Conservation (phyloP, 1,140 invertebrate species). For the Steinernema feltiae region DNA sequence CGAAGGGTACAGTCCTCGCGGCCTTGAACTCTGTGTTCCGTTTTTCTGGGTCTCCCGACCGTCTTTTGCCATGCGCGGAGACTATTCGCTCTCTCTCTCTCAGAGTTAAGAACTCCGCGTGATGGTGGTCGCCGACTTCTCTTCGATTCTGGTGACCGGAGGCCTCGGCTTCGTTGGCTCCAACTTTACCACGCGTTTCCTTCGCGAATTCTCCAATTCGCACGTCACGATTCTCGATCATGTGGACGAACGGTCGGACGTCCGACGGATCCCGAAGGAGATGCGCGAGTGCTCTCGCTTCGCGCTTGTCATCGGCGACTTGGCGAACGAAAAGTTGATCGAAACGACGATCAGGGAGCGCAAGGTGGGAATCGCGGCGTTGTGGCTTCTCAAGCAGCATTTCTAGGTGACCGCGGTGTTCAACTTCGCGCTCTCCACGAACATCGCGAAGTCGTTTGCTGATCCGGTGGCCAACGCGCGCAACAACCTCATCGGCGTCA, state of each 20-base stretch:
- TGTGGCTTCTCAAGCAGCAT: neutral
- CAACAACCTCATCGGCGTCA: slow-evolving; percentile 18
- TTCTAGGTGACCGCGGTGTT: neutral
- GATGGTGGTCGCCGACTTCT: neutral
- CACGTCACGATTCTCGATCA: slow-evolving; percentile 22
- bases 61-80: neutral
- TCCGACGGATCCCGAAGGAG: neutral
- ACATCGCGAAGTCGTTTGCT: neutral
- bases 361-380: neutral
- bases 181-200: neutral
- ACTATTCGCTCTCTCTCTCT: neutral
- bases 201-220: neutral
- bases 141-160: slow-evolving; percentile 60
- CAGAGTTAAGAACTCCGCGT: neutral
- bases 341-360: neutral
- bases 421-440: slow-evolving; percentile 4
- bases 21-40: slow-evolving; percentile 11
- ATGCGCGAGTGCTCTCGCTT: neutral
- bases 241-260: neutral
- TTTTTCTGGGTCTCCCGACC: neutral
- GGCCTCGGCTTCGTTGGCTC: slow-evolving; percentile 43
- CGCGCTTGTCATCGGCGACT: slow-evolving; percentile 1
- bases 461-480: neutral
- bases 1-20: neutral
- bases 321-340: slow-evolving; percentile 16